A percentile compares a stretch with the other conserved stretches of the same genome.
phyloP scores from a whole-genome alignment of 2,888 invertebrate genomes.

The Oasisia sp. region DNA sequence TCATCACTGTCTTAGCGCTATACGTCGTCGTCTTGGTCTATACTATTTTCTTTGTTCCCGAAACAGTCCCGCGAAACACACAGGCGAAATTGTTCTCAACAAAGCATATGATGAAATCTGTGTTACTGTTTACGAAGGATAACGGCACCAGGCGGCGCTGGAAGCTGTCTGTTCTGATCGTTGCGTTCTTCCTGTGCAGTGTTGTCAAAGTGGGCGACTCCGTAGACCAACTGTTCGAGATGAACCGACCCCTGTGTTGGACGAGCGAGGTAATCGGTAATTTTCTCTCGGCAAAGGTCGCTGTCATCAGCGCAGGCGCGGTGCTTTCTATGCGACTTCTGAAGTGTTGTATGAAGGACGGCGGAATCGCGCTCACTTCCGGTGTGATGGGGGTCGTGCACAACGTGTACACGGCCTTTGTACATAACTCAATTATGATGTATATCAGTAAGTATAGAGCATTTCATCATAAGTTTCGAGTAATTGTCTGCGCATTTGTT shows the following conservation, averaged over 20 bases:
- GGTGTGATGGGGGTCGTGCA: conserved; percentile 20
- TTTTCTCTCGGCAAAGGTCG: conserved; percentile 17
- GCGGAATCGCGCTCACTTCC: conserved; percentile 26
- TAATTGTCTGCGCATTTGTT: neutral
- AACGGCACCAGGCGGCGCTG: conserved; percentile 23
- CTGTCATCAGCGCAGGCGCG: conserved; percentile 25
- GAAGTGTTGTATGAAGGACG: conserved; percentile 27
- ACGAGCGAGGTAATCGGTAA: conserved; percentile 22
- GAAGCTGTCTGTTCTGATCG: conserved; percentile 31
- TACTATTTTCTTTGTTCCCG: conserved; percentile 32
- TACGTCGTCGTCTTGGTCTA: conserved; percentile 31
- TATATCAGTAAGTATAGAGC: conserved; percentile 26
- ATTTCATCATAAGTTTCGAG: neutral
- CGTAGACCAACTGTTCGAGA: conserved; percentile 27
- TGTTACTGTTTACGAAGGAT: conserved; percentile 25
- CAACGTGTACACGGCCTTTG: conserved; percentile 29
- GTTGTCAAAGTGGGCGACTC: neutral
- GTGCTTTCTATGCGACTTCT: conserved; percentile 19
- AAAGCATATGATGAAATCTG: conserved; percentile 23
- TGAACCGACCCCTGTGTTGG: conserved; percentile 36
- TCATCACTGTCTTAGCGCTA: conserved; percentile 19
- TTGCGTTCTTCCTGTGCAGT: conserved; percentile 28
- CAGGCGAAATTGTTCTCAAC: conserved; percentile 26
- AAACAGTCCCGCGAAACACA: conserved; percentile 29
- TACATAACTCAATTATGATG: conserved; percentile 31